Evolutionary conservation across 1,140 invertebrate genomes (phyloP), one percentile per base, ranked within the genome.

Genomic region (Phymorhynchus buccinoides): DNA sequence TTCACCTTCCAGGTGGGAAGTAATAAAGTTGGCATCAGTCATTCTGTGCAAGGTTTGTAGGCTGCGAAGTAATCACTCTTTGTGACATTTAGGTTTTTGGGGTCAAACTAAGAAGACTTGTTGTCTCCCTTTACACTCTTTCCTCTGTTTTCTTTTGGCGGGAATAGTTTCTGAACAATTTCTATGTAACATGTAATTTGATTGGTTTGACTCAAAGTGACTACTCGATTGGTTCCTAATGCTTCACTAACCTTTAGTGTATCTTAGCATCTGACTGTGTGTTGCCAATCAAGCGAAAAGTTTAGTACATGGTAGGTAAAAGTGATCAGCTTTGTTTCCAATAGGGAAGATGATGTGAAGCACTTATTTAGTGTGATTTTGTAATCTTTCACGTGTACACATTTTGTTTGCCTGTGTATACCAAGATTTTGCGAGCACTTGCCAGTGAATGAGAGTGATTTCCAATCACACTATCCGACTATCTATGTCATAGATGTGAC

Each of bases 211-310:
- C 37, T 42, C 39, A 12, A 30, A 71, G 39, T 35, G 3, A 12
- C 27, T 30, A 41, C 12, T n/a, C 18, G 52, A 83, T 83, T 83
- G 81, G 81, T 16, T 37, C 18, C 32, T 9, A 35, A n/a, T 68
- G 37, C 81, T 44, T 71, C 66, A 62, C 41, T 41, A 14, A 52
- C 44, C 77, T 79, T 79, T 79, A 32, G 66, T 83, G 81, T 83
- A 83, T 71, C 81, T 83, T 42, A 83, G 81, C 81, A 83, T 83
- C 81, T 66, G 37, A 37, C 37, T 6, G 80, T 82, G 80, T 82
- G 12, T 30, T 71, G 66, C 12, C 32, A 71, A n/a, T 12, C n/a
- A 3, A 0, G 66, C 66, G 16, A 1, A 71, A 71, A 71, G n/a
- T 35, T 71, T 71, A 22, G 32, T 1, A 0, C 32, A n/a, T 71